Percentiles rank a stretch among this genome's conserved stretches.
phyloP scores from a whole-genome alignment of 2,113 vertebrate species.

The Salvelinus sp. region DNA sequence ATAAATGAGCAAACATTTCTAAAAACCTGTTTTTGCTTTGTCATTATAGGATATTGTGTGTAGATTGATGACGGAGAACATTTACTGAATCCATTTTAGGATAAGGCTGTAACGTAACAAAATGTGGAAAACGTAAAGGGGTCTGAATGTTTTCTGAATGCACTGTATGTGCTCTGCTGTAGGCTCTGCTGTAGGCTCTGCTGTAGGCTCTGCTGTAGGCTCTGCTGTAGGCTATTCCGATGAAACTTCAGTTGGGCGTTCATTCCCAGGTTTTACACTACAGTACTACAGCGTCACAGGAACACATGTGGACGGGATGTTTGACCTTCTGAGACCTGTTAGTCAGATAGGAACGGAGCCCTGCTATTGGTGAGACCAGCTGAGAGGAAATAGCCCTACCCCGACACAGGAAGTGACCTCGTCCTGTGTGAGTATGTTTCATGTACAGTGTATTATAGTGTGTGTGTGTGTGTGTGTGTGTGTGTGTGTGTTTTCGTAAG shows the following conservation, averaged over 20 bases:
- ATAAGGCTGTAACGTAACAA: too few relatives aligned
- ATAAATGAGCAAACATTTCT: too few relatives aligned
- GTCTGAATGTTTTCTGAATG: too few relatives aligned
- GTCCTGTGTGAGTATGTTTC: conserved; percentile 15
- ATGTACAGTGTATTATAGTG: not conserved
- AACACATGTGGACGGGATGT: conserved; percentile 5
- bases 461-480: conserved; percentile 7
- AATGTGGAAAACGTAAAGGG: not conserved
- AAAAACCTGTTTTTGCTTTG: too few relatives aligned
- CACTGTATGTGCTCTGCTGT: too few relatives aligned
- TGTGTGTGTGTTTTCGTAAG: conserved; percentile 4
- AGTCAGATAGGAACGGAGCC: conserved; percentile 3
- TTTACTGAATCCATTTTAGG: too few relatives aligned
- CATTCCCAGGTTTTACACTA: not conserved
- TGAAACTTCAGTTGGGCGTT: not conserved
- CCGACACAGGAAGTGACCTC: conserved; percentile 22
- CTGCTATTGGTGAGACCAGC: conserved; percentile 14
- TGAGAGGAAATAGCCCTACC: conserved; percentile 15
- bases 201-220: too few relatives aligned
- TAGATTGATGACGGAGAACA: too few relatives aligned
- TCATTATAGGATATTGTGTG: too few relatives aligned
- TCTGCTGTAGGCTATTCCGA: not conserved
- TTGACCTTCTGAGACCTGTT: conserved; percentile 5
- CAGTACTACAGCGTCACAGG: not conserved
- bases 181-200: too few relatives aligned